Evolutionary conservation across 1,140 invertebrate species (phyloP).

Genomic region (Mamestra configurata): DNA sequence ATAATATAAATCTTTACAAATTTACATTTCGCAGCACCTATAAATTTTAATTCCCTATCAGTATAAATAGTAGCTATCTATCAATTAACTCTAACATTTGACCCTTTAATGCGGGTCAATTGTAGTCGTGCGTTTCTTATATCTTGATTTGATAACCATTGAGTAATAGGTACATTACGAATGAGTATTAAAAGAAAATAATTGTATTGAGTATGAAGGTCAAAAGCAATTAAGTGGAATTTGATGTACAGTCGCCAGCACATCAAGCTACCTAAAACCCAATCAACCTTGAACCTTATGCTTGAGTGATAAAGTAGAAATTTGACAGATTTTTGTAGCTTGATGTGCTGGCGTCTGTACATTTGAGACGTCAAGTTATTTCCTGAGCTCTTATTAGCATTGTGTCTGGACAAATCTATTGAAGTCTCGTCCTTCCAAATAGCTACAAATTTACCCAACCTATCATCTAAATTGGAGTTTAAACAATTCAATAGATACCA

Average conservation of each 20-base stretch:
- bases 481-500: too few relatives aligned
- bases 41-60: neutral
- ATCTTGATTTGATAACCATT: constrained; percentile 17
- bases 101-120: constrained; percentile 44
- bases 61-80: neutral
- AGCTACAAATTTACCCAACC: neutral
- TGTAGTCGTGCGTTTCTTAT: neutral
- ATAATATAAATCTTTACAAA: neutral
- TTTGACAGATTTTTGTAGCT: too few relatives aligned
- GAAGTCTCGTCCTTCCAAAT: neutral
- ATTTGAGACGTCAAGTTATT: too few relatives aligned
- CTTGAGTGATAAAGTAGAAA: too few relatives aligned
- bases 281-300: too few relatives aligned
- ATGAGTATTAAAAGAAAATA: neutral
- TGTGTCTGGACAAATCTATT: neutral
- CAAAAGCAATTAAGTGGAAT: too few relatives aligned
- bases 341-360: too few relatives aligned
- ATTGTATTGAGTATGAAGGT: neutral
- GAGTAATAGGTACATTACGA: neutral
- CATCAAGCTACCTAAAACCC: too few relatives aligned
- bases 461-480: neutral
- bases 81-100: constrained; percentile 32
- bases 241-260: too few relatives aligned
- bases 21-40: neutral
- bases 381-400: too few relatives aligned